phyloP scores from a whole-genome alignment of 2,797 vertebrate species.

The Dryobates pubescens region DNA sequence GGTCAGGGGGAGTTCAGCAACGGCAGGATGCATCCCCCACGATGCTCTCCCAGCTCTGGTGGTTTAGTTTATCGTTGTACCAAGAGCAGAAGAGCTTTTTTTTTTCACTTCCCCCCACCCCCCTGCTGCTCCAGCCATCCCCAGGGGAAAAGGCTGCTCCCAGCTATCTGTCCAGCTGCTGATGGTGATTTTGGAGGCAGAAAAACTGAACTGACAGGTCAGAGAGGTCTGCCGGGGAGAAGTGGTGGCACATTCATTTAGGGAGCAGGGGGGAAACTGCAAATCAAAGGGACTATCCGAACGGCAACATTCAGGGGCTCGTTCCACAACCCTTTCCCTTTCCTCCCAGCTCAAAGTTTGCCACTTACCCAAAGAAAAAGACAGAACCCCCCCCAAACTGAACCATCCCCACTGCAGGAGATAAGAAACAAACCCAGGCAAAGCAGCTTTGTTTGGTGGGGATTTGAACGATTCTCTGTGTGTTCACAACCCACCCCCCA shows the following conservation, averaged over 20 bases:
- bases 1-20: slow-evolving; percentile 47
- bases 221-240: not conserved
- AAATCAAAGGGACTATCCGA: not conserved
- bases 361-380: not conserved
- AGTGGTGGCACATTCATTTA: rapidly evolving
- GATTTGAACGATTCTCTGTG: rapidly evolving
- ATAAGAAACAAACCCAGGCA: rapidly evolving
- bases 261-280: not conserved
- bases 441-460: not conserved
- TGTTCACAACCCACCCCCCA: not conserved
- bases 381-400: not conserved
- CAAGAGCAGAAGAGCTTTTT: not conserved
- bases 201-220: not conserved
- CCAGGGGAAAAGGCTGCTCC: not conserved
- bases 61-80: not conserved
- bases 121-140: not conserved
- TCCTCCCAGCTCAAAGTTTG: rapidly evolving
- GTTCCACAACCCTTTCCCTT: not conserved
- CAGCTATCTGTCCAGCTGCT: not conserved
- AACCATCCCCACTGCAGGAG: not conserved
- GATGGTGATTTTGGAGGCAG: not conserved
- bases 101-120: not conserved
- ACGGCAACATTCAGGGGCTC: not conserved
- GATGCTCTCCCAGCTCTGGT: not conserved
- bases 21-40: not conserved